Conservation (phyloP, 37 sponge, comb jelly and placozoan genomes). For the Spongia lamella region DNA sequence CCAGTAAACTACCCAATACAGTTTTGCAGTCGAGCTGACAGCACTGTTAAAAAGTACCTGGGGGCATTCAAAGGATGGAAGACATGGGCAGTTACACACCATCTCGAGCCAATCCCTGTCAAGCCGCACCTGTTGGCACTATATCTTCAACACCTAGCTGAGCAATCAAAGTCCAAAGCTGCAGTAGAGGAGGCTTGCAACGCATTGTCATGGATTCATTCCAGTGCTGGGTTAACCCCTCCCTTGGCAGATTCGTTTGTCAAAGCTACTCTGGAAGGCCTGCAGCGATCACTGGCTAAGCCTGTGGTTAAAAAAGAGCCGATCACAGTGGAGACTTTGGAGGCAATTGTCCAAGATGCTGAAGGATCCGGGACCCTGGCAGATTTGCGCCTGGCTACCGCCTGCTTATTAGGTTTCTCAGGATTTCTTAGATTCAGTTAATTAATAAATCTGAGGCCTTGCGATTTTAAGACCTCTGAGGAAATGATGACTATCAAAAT, state of each 20-base stretch:
- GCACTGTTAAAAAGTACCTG: constrained; percentile 38
- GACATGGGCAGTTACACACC: constrained; percentile 24
- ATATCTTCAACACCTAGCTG: constrained; percentile 20
- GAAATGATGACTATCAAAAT: too few relatives aligned
- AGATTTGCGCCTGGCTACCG: too few relatives aligned
- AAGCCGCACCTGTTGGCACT: constrained; percentile 11
- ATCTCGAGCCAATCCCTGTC: constrained; percentile 1
- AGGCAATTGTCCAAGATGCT: too few relatives aligned
- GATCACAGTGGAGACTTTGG: not conserved
- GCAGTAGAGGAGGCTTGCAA: constrained; percentile 28
- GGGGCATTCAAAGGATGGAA: constrained; percentile 37
- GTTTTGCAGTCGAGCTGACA: constrained; percentile 25
- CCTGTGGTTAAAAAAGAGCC: constrained; percentile 26
- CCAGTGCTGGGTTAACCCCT: too few relatives aligned
- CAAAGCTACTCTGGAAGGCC: constrained; percentile 9
- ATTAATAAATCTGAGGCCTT: too few relatives aligned
- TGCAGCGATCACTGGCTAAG: constrained; percentile 11
- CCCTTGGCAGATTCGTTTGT: too few relatives aligned
- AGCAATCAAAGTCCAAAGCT: constrained; percentile 9
- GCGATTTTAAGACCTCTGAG: too few relatives aligned
- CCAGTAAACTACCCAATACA: constrained; percentile 13
- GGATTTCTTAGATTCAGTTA: too few relatives aligned
- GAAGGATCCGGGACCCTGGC: not conserved
- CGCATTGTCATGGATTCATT: constrained; percentile 18
- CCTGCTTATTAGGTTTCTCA: too few relatives aligned